phyloP scores from a whole-genome alignment of 1,140 invertebrate genomes.

The Drosophila equinoxialis region DNA sequence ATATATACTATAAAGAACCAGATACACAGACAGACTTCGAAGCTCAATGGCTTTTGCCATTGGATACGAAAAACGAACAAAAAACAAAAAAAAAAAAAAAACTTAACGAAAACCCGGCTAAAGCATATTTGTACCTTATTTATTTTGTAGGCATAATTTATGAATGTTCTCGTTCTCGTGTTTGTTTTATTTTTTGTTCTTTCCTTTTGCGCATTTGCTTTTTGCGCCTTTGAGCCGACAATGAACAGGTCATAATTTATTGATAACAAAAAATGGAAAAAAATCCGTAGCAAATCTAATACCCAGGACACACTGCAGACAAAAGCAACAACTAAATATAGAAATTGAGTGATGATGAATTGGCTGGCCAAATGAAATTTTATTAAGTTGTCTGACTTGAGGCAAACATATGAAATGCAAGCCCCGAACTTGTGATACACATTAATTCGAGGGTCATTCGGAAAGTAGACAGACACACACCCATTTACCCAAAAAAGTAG shows the following conservation, averaged over 20 bases:
- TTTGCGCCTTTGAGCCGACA: slow-evolving; percentile 8
- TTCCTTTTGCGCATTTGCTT: slow-evolving; percentile 19
- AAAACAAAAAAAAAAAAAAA: slow-evolving; percentile 24
- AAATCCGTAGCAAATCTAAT: slow-evolving; percentile 1
- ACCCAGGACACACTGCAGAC: slow-evolving; percentile 6
- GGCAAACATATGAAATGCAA: slow-evolving; percentile 2
- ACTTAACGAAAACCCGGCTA: slow-evolving; percentile 40
- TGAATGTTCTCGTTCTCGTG: slow-evolving; percentile 44
- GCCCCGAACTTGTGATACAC: not conserved
- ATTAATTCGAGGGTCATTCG: not conserved
- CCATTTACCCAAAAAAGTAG: too few relatives aligned
- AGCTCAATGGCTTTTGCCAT: slow-evolving; percentile 20
- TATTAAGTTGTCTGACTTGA: slow-evolving; percentile 8
- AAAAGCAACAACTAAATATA: slow-evolving; percentile 11
- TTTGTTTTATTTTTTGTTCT: not conserved
- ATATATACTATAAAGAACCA: not conserved
- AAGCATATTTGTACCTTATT: slow-evolving; percentile 71
- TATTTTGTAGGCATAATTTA: slow-evolving; percentile 74
- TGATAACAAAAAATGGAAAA: slow-evolving; percentile 5
- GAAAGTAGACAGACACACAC: not conserved
- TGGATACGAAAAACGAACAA: slow-evolving; percentile 11
- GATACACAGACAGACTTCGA: slow-evolving; percentile 5
- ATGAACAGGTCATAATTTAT: slow-evolving; percentile 17
- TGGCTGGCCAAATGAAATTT: not conserved
- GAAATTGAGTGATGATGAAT: slow-evolving; percentile 12